Evolutionary conservation across 2,888 invertebrate genomes (phyloP).

Genomic region (Drosophila peninsularis): DNA sequence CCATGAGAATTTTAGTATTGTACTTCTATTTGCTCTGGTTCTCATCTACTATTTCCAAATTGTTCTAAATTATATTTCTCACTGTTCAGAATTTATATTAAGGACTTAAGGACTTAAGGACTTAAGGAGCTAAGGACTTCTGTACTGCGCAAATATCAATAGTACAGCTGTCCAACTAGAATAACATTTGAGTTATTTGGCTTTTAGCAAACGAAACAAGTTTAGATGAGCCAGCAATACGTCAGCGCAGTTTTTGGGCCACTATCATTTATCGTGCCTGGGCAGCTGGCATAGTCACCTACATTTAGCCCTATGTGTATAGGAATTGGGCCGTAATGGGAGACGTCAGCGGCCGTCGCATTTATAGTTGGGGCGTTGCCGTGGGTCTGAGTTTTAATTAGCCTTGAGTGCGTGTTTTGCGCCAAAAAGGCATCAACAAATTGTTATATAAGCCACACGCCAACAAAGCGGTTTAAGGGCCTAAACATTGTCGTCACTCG

Average conservation of each 20-base stretch:
- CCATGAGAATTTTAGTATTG: no score
- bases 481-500: slow-evolving; percentile 68
- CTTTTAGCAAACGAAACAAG: neutral
- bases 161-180: neutral
- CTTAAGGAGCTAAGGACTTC: neutral
- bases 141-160: neutral
- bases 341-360: slow-evolving; percentile 32
- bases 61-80: no score
- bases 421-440: slow-evolving; percentile 72
- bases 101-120: neutral
- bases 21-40: no score
- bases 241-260: slow-evolving; percentile 63
- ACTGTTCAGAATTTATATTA: neutral
- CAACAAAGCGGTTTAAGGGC: slow-evolving; percentile 66
- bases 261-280: slow-evolving; percentile 40
- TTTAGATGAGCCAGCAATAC: slow-evolving; percentile 44
- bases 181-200: neutral
- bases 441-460: slow-evolving; percentile 73
- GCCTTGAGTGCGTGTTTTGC: slow-evolving; percentile 73
- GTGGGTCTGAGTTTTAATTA: slow-evolving; percentile 69
- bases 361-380: slow-evolving; percentile 59
- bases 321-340: slow-evolving; percentile 9
- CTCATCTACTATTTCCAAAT: no score
- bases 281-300: slow-evolving; percentile 16
- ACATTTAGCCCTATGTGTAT: neutral